Evolutionary conservation across 2,797 vertebrate genomes (phyloP).

Genomic region (Phoebastria nigripes): DNA sequence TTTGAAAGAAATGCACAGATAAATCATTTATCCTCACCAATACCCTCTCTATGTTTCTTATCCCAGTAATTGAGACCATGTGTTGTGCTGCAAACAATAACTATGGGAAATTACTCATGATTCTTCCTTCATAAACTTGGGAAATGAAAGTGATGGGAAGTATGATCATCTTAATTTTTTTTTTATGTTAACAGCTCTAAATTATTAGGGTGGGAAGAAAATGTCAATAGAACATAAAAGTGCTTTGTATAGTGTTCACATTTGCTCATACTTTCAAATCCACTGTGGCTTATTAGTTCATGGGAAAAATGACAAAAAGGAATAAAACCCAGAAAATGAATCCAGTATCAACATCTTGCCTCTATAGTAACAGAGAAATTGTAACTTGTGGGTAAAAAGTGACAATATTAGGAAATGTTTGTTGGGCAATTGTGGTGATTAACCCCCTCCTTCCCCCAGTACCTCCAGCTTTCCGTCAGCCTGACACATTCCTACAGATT

Average conservation of each 20-base stretch:
- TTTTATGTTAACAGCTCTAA: conserved; percentile 69
- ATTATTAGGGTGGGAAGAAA: conserved; percentile 70
- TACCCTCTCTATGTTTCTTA: conserved; percentile 54
- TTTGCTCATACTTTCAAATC: conserved; percentile 70
- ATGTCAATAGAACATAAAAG: conserved; percentile 71
- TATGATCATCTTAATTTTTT: conserved; percentile 35
- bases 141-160: conserved; percentile 65
- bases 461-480: background rate
- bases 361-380: conserved; percentile 72
- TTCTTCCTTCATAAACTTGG: conserved; percentile 57
- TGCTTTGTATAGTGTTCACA: conserved; percentile 68
- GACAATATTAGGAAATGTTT: conserved; percentile 59
- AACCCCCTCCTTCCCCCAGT: background rate
- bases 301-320: conserved; percentile 75
- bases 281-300: conserved; percentile 77
- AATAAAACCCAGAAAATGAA: conserved; percentile 69
- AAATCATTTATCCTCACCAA: conserved; percentile 56
- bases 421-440: background rate
- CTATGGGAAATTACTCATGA: conserved; percentile 68
- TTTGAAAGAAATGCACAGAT: conserved; percentile 47
- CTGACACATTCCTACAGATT: background rate
- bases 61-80: conserved; percentile 69
- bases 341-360: conserved; percentile 75
- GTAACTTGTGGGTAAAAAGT: conserved; percentile 61
- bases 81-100: conserved; percentile 66